A percentile compares a stretch with the other conserved stretches of the same genome.
phyloP scores from a whole-genome alignment of 2,797 vertebrate species.

The Paguma larvata region DNA sequence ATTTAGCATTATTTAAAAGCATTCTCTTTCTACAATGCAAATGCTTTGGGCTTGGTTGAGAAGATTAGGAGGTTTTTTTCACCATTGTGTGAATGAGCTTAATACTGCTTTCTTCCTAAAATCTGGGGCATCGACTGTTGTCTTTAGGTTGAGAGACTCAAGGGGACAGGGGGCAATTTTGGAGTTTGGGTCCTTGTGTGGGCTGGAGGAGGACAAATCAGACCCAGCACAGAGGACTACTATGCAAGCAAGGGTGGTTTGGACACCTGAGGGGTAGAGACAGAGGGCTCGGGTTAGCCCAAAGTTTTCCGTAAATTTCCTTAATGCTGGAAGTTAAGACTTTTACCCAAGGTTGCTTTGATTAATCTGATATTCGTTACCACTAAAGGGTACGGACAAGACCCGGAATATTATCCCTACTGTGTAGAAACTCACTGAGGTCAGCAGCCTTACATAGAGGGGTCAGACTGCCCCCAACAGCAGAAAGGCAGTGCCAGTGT shows the following conservation, averaged over 20 bases:
- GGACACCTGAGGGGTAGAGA: neutral
- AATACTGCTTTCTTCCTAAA: constrained; percentile 14
- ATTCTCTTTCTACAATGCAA: constrained; percentile 50
- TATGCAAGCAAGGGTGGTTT: too few species aligned
- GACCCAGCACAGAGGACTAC: neutral
- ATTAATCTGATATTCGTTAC: neutral
- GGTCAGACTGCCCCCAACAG: neutral
- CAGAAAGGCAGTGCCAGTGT: neutral
- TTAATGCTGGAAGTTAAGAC: neutral
- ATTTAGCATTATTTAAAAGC: constrained; percentile 54
- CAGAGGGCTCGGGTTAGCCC: neutral
- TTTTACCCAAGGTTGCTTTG: neutral
- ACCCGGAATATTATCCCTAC: neutral
- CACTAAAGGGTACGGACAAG: neutral
- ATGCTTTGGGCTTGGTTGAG: neutral
- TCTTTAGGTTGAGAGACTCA: neutral
- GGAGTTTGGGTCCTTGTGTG: neutral
- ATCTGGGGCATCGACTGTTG: neutral
- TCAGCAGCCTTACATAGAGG: neutral
- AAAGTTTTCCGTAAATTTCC: neutral
- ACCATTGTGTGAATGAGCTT: constrained; percentile 63
- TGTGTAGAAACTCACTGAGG: neutral
- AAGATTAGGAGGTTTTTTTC: constrained; percentile 17
- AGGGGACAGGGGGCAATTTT: neutral
- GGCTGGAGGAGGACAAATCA: neutral